These are phyloP conservation scores for Solenopsis invicta DNA, from an alignment of 1,140 invertebrate genomes.

Conservation along the genomic window DNA sequence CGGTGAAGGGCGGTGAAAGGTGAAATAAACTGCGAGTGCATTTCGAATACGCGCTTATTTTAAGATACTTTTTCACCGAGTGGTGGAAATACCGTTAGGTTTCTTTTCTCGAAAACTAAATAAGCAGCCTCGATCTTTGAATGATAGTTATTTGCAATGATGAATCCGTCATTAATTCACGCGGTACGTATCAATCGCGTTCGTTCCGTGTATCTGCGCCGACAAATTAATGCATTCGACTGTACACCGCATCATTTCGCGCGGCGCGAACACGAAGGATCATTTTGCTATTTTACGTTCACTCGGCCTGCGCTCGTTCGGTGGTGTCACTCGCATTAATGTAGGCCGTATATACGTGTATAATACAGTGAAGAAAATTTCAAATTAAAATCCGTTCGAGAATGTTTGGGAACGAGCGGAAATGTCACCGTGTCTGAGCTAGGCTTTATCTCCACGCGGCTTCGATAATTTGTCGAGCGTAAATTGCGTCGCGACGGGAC, in stretches of 20 bases:
- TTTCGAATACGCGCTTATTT: background rate
- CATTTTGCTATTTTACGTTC: slow-evolving; percentile 31
- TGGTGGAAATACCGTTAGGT: background rate
- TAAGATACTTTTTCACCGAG: background rate
- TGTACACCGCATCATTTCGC: slow-evolving; percentile 10
- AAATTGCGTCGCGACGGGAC: slow-evolving; percentile 70
- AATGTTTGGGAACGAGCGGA: background rate
- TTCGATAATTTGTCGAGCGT: slow-evolving; percentile 69
- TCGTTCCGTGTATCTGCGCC: background rate
- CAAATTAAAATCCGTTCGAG: slow-evolving; percentile 19
- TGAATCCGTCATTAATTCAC: slow-evolving; percentile 10
- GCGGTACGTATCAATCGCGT: background rate
- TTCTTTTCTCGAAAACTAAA: background rate
- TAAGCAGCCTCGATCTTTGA: background rate
- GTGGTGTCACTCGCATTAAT: slow-evolving; percentile 13
- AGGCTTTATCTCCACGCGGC: slow-evolving; percentile 50
- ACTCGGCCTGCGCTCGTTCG: background rate
- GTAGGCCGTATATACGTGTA: background rate
- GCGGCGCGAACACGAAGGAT: slow-evolving; percentile 19
- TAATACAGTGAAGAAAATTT: slow-evolving; percentile 1
- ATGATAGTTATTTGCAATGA: background rate
- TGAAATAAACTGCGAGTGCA: slow-evolving; percentile 11
- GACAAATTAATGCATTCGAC: slow-evolving; percentile 42
- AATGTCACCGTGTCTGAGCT: slow-evolving; percentile 27
- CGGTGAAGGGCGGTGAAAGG: slow-evolving; percentile 21